phyloP scores from a whole-genome alignment of 2,113 vertebrate genomes.

The Rhineura floridana region DNA sequence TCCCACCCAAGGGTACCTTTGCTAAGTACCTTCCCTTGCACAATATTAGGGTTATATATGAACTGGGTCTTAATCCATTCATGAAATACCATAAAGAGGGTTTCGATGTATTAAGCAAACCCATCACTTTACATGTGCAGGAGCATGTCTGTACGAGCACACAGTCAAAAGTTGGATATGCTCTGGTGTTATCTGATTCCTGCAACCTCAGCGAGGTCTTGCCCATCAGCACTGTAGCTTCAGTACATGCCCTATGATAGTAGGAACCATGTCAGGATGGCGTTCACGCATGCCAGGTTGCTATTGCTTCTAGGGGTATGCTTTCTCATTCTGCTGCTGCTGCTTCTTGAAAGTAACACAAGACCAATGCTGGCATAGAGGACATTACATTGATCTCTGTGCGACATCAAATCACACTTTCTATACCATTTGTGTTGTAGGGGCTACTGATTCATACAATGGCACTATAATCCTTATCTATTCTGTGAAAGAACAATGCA shows the following conservation, averaged over 20 bases:
- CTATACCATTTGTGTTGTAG: neutral
- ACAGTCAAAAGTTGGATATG: neutral
- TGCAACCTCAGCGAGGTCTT: no score
- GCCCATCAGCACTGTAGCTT: neutral
- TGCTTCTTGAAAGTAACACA: neutral
- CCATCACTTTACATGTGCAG: neutral
- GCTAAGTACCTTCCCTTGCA: neutral
- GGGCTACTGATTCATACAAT: neutral
- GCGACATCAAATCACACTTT: neutral
- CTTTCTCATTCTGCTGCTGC: neutral
- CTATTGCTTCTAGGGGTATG: neutral
- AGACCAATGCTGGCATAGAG: neutral
- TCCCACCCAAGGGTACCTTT: neutral
- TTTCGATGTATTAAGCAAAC: neutral
- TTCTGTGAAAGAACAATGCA: neutral
- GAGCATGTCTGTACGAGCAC: neutral
- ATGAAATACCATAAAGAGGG: neutral
- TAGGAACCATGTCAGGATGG: neutral
- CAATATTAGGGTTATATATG: neutral
- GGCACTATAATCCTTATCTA: neutral
- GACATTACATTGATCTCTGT: neutral
- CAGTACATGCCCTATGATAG: no score
- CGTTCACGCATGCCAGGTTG: neutral
- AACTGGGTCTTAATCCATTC: neutral
- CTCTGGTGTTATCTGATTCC: no score